A percentile compares a stretch with the other conserved stretches of the same genome.
Conservation (phyloP, 2,113 vertebrate genomes). For the Dryoscopus gambensis region DNA sequence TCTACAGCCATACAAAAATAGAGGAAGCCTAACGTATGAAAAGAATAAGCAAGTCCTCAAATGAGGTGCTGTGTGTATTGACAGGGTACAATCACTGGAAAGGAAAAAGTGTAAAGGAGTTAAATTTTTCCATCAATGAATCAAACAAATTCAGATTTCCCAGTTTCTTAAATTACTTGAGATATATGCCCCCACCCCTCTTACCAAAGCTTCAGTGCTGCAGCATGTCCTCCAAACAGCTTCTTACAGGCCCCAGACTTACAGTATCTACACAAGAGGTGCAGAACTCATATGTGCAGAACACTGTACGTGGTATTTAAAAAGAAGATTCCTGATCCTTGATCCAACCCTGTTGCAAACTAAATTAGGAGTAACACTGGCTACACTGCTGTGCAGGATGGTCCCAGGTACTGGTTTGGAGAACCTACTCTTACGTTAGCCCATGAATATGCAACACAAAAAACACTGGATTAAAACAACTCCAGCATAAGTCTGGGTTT, state of each 20-base stretch:
- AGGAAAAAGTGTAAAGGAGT: background rate
- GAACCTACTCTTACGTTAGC: background rate
- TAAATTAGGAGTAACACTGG: background rate
- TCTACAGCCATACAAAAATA: background rate
- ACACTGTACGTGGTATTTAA: background rate
- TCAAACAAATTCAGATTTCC: background rate
- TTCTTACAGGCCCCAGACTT: background rate
- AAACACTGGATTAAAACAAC: background rate
- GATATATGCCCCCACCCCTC: background rate
- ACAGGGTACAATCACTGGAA: background rate
- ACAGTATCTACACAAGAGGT: background rate
- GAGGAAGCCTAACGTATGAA: background rate
- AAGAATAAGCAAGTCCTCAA: background rate
- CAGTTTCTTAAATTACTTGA: background rate
- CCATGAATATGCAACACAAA: rapidly evolving
- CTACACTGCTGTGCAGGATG: background rate
- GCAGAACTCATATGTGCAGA: background rate
- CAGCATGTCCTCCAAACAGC: background rate
- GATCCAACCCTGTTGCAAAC: background rate
- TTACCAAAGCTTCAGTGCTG: background rate
- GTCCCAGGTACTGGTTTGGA: background rate
- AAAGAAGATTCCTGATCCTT: background rate
- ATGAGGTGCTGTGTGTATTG: background rate
- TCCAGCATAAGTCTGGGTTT: rapidly evolving
- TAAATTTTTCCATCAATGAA: background rate